Evolutionary conservation across 2,888 invertebrate species (phyloP), one percentile per base, ranked within the genome.

Genomic region (Clostera curtula): DNA sequence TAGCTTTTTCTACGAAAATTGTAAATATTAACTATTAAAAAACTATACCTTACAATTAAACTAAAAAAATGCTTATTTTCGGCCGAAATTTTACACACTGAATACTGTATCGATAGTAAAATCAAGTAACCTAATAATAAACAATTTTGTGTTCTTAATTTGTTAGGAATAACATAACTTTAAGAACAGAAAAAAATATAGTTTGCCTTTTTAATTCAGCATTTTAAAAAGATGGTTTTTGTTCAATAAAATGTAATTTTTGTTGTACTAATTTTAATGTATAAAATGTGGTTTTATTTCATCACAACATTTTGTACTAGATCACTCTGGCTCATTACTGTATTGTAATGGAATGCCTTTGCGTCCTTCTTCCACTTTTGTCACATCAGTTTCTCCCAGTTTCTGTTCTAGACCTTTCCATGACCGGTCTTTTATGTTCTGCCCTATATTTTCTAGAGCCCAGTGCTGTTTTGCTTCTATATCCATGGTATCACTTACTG

Each of bases 351-450:
- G 91, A 53, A 95, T 89, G 0, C 96, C 96, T 46, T 76, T 86
- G 7, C 91, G 85, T 0, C 96, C 96, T 47, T 89, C 86, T 40
- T 87, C 86, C 4, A 91, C 88, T 33, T 86, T 68, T 33, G 87
- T 87, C 0, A 92, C 89, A 25, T 89, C 88, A 1, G 89, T 90
- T 56, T 91, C 85, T 0, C 94, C 95, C 19, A 94, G 68, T 37
- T 90, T 88, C 50, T 91, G 93, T 53, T 96, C 93, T 27, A 97
- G 77, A 1, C 97, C 97, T 56, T 88, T 89, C 96, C 97, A 97
- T 2, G 89, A 88, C 49, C 94, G 83, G 4, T 86, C 79, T 19
- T 86, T 73, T 10, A 95, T 80, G 62, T 88, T 89, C 8, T 88
- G 88, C 2, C 90, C 90, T 31, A 86, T 86, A 51, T 75, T 85